Evolutionary conservation across 1,140 invertebrate species (phyloP).

Genomic region (Agrypnia vestita): DNA sequence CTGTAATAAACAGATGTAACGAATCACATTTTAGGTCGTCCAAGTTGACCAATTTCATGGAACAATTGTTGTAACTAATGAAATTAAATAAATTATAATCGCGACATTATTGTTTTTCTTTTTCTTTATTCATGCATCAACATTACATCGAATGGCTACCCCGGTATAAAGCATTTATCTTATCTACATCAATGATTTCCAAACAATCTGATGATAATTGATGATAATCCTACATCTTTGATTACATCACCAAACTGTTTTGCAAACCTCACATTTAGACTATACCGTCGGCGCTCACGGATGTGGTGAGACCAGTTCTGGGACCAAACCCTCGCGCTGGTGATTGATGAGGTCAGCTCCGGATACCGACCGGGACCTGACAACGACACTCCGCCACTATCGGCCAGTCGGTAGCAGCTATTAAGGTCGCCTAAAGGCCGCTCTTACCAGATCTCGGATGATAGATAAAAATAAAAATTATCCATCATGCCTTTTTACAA

Average conservation of each 20-base stretch:
- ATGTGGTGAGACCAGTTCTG: neutral
- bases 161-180: no score
- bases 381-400: neutral
- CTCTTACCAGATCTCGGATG: neutral
- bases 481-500: conserved; percentile 10
- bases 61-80: no score
- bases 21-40: no score
- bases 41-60: no score
- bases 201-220: conserved; percentile 5
- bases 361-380: neutral
- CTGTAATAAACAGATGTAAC: neutral
- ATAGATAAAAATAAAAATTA: conserved; percentile 30
- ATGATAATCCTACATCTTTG: conserved; percentile 3
- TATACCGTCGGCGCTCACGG: neutral
- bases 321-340: no score
- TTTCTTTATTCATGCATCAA: no score
- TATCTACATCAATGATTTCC: neutral
- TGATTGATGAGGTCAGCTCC: neutral
- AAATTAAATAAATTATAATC: no score
- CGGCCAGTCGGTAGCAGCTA: conserved; percentile 16
- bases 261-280: conserved; percentile 3
- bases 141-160: no score
- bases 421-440: conserved; percentile 46
- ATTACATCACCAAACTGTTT: neutral
- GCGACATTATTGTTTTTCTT: no score